A percentile compares a stretch with the other conserved stretches of the same genome.
Evolutionary conservation across 2,888 invertebrate species (phyloP).

Genomic region (Pteria penguin): DNA sequence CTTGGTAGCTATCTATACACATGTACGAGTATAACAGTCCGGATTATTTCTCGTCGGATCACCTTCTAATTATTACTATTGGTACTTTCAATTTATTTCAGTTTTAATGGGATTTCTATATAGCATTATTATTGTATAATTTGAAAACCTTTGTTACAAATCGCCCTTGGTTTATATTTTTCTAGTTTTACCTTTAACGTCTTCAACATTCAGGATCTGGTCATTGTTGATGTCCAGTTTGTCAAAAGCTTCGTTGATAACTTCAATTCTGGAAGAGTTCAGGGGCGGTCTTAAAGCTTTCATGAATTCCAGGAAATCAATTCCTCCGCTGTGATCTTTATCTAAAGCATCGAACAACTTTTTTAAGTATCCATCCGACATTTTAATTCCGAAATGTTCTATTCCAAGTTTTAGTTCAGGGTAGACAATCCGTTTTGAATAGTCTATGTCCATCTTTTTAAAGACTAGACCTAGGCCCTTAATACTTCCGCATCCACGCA

Average conservation of each 20-base stretch:
- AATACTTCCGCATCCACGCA: conserved; percentile 61
- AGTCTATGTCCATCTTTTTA: conserved; percentile 67
- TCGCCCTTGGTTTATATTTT: too few species aligned
- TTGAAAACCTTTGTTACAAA: too few species aligned
- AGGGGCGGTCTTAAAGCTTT: conserved; percentile 62
- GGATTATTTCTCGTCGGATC: too few species aligned
- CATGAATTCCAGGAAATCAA: conserved; percentile 75
- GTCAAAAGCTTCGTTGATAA: conserved; percentile 68
- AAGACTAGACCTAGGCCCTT: conserved; percentile 65
- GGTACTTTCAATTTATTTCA: conserved; percentile 1
- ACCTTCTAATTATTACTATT: not conserved
- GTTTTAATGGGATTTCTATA: too few species aligned
- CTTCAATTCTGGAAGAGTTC: conserved; percentile 52
- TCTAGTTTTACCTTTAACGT: conserved; percentile 62
- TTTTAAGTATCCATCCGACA: conserved; percentile 63
- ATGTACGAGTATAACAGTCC: too few species aligned
- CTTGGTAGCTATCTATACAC: too few species aligned
- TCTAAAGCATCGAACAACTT: conserved; percentile 65
- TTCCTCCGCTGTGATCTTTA: conserved; percentile 62
- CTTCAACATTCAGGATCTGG: conserved; percentile 63
- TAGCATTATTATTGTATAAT: too few species aligned
- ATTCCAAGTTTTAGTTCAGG: conserved; percentile 69
- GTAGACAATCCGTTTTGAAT: conserved; percentile 61
- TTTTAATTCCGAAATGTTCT: conserved; percentile 59
- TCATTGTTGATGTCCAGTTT: conserved; percentile 69